Percentiles rank a stretch among this genome's conserved stretches.
Conservation (phyloP, 2,888 invertebrate genomes). For the Drosophila testacea region DNA sequence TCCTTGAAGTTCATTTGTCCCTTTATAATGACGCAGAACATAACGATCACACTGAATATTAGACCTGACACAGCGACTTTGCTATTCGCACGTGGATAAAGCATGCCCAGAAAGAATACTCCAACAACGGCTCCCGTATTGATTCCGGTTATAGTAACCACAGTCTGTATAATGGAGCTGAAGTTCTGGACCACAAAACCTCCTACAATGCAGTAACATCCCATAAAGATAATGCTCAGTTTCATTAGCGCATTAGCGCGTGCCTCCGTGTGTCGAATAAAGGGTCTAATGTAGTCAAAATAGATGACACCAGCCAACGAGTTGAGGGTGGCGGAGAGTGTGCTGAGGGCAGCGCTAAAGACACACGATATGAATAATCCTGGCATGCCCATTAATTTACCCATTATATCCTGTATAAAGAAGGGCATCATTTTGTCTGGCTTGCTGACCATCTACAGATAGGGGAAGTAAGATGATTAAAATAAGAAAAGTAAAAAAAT, state of each 20-base stretch:
- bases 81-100: conserved; percentile 88
- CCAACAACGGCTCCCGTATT: conserved; percentile 88
- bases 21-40: conserved; percentile 78
- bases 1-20: conserved; percentile 69
- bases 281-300: conserved; percentile 86
- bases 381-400: conserved; percentile 86
- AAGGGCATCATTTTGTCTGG: conserved; percentile 86
- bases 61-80: conserved; percentile 79
- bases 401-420: conserved; percentile 87
- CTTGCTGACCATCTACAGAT: conserved; percentile 82
- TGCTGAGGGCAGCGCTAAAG: conserved; percentile 87
- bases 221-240: conserved; percentile 84
- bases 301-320: conserved; percentile 87
- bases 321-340: conserved; percentile 87
- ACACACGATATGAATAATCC: conserved; percentile 88
- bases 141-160: conserved; percentile 85
- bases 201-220: conserved; percentile 88
- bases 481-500: too few relatives aligned
- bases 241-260: conserved; percentile 86
- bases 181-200: conserved; percentile 85
- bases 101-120: conserved; percentile 89
- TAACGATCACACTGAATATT: conserved; percentile 69
- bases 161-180: conserved; percentile 86
- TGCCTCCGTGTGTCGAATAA: conserved; percentile 84
- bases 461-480: not conserved